These are phyloP conservation scores for Pilophorus perplexus DNA, from an alignment of 2,888 invertebrate species.

Conservation along the genomic window DNA sequence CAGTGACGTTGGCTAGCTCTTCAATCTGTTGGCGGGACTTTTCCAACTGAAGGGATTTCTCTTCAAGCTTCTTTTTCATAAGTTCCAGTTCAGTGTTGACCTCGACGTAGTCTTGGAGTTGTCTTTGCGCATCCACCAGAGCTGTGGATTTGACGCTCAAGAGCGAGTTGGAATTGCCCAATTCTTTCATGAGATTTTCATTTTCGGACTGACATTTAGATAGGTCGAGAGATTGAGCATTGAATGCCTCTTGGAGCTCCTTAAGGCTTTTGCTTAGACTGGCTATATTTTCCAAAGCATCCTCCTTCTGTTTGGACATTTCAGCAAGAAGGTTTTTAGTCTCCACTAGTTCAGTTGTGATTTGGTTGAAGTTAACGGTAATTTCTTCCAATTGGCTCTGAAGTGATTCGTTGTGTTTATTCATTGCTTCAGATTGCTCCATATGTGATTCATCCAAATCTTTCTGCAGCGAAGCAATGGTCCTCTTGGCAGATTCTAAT, in stretches of 20 bases:
- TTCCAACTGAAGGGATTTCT: background rate
- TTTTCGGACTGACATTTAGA: background rate
- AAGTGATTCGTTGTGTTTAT: background rate
- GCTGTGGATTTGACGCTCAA: background rate
- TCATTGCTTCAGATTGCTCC: background rate
- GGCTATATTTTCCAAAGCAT: background rate
- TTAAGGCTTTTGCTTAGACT: background rate
- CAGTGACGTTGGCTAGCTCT: too few species aligned
- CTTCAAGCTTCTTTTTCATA: background rate
- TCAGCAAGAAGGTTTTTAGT: background rate
- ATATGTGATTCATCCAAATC: background rate
- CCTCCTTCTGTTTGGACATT: too few species aligned
- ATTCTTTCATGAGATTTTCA: background rate
- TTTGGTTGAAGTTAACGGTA: too few species aligned
- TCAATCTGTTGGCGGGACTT: background rate
- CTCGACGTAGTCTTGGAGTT: background rate
- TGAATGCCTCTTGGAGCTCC: background rate
- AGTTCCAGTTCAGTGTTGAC: background rate
- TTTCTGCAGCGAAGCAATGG: background rate
- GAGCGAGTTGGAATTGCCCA: background rate
- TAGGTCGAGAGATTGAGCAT: background rate
- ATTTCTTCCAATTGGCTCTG: background rate
- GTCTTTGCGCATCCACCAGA: background rate
- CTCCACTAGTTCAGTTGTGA: background rate
- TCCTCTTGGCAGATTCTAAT: background rate